Conservation (phyloP, 2,797 vertebrate genomes). For the Catamblyrhynchus diadema region DNA sequence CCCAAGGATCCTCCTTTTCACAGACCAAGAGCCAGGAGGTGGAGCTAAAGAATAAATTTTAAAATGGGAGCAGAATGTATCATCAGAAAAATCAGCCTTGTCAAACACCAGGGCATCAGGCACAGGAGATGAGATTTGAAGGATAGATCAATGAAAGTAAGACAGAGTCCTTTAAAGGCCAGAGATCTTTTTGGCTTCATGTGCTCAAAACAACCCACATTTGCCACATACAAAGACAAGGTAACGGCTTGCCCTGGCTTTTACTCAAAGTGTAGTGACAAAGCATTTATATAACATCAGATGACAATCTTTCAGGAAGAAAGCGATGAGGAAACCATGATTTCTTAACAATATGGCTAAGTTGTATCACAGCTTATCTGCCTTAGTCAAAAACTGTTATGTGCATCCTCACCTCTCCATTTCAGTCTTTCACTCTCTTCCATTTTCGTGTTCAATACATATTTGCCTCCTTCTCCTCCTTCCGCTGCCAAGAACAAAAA, state of each 20-base stretch:
- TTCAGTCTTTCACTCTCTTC: background rate
- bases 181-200: background rate
- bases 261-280: background rate
- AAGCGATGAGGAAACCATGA: background rate
- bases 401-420: background rate
- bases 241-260: background rate
- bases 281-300: background rate
- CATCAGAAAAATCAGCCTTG: background rate
- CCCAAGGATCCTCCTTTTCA: background rate
- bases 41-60: constrained; percentile 56
- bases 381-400: background rate
- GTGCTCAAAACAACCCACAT: background rate
- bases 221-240: background rate
- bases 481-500: background rate
- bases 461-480: background rate
- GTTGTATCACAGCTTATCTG: background rate
- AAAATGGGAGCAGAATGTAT: background rate
- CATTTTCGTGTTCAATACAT: background rate
- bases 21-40: constrained; percentile 39
- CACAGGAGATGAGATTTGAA: background rate
- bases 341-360: background rate
- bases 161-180: background rate
- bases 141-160: background rate
- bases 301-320: background rate
- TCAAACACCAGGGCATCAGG: background rate